These are phyloP conservation scores for Vimba vimba DNA, from an alignment of 2,113 vertebrate genomes.

Conservation along the genomic window DNA sequence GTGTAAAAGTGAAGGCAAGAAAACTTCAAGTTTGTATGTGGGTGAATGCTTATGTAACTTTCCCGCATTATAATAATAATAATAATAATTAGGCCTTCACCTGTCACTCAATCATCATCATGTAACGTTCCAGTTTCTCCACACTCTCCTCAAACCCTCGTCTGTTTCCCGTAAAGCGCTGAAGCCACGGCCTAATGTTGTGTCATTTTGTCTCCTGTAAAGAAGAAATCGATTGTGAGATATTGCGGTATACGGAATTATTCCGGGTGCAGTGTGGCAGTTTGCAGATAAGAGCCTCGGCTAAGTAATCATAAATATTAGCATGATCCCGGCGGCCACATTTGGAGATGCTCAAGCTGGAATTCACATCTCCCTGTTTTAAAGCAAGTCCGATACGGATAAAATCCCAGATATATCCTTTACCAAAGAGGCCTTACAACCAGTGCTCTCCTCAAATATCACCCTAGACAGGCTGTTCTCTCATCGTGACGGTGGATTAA, in stretches of 20 bases:
- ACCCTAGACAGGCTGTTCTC: conserved; percentile 64
- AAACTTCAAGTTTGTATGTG: not conserved
- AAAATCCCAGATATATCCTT: conserved; percentile 63
- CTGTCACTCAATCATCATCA: not conserved
- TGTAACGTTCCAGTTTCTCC: conserved; percentile 22
- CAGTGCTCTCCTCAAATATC: conserved; percentile 66
- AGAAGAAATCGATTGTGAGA: conserved; percentile 34
- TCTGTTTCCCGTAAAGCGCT: not conserved
- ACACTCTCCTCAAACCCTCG: not conserved
- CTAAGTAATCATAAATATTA: conserved; percentile 68
- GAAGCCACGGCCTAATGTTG: not conserved
- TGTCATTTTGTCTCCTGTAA: conserved; percentile 30
- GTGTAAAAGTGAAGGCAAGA: not conserved
- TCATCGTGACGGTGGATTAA: conserved; percentile 67
- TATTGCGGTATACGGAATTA: conserved; percentile 52
- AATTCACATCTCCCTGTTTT: conserved; percentile 59
- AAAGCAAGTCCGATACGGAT: conserved; percentile 61
- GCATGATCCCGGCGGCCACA: conserved; percentile 59
- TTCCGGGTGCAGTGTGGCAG: conserved; percentile 67
- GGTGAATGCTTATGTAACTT: not conserved
- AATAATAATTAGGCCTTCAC: conserved; percentile 35
- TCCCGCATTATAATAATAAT: not conserved
- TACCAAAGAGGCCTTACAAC: conserved; percentile 61
- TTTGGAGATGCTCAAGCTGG: conserved; percentile 60
- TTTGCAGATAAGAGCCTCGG: conserved; percentile 75